Base-by-base conservation (phyloP, 2,797 vertebrate genomes). In the Gallinago solitaria region DNA sequence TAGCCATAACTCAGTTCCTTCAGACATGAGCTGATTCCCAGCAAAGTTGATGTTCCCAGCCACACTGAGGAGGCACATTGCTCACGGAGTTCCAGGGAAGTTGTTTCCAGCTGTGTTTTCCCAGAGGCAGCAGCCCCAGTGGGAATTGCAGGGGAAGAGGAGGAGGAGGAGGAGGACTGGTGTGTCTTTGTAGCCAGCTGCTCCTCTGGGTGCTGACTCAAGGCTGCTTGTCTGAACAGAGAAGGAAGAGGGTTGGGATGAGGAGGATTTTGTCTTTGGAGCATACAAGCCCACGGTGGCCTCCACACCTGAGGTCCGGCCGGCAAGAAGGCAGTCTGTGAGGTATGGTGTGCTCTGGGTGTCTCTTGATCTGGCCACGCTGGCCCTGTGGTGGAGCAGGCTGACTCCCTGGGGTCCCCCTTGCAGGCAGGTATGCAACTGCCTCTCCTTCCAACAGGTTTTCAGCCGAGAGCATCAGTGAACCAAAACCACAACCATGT, bases 261-360 rank as follows among this genome's bases (percentile, higher is more conserved):
- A 99, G 5, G 98, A 99, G 3, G 98, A 98, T 91, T 97, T 99
- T 84, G 97, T 97, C 18, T 99, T 99, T 67, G 98, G 99, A 68
- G 98, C 98, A 6, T 99, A 99, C 91, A 98, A 99, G 96, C 99
- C 99, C 82, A 98, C 98, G 0, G 15, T 99, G 95, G 98, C 89
- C 28, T 97, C 98, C 67, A 93, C 90, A 0, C 95, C 97, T 6
- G 98, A 98, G 89, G 98, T 98, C n/a, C 98, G 97, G 14, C 98
- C 96, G 41, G 97, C 98, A 11, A 98, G 98, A 60, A 97, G 98
- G 70, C 98, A 98, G 67, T 98, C 98, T 4, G 98, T 98, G 96
- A 98, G 99, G 99, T 99, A 94, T 23, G 2, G 48, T 21, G 45
- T 25, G 30, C 54, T 68, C 25, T 47, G 10, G 5, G 12, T 32